Conservation (phyloP, 2,113 vertebrate genomes). For the Xiphophorus hellerii region DNA sequence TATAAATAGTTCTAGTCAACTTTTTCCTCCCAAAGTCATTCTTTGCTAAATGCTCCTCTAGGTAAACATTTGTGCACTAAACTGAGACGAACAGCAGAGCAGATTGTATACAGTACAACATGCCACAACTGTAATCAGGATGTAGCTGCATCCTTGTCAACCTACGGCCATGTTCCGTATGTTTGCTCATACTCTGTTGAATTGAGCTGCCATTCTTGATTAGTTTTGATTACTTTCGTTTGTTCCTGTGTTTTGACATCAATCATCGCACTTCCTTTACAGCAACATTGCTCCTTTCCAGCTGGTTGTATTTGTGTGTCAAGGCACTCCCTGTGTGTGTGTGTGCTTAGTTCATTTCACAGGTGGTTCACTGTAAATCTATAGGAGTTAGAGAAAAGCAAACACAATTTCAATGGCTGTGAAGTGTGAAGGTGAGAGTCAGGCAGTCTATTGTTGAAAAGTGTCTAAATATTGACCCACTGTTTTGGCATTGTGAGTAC, state of each 20-base stretch:
- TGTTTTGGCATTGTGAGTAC: constrained; percentile 34
- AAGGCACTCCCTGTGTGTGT: neutral
- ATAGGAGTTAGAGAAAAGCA: constrained; percentile 44
- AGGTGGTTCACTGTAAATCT: constrained; percentile 38
- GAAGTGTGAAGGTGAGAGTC: constrained; percentile 56
- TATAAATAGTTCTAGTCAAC: constrained; percentile 32
- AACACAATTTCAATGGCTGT: constrained; percentile 27
- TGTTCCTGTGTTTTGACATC: constrained; percentile 67
- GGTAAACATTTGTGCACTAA: constrained; percentile 60
- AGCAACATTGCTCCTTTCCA: constrained; percentile 36
- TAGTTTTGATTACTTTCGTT: constrained; percentile 72
- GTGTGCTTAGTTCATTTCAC: constrained; percentile 7
- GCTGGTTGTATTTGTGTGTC: constrained; percentile 42
- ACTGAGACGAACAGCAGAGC: constrained; percentile 38
- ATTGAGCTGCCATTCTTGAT: constrained; percentile 67
- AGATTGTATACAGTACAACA: constrained; percentile 54
- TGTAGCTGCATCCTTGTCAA: constrained; percentile 55
- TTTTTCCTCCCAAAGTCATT: constrained; percentile 51
- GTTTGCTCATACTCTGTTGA: constrained; percentile 51
- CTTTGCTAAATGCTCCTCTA: constrained; percentile 43
- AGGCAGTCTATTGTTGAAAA: constrained; percentile 20
- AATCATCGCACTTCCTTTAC: constrained; percentile 52
- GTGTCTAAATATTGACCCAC: constrained; percentile 9
- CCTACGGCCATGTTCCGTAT: constrained; percentile 63
- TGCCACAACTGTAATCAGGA: constrained; percentile 61